Conservation (phyloP, 2,113 vertebrate species). For the Seriola aureovittata region DNA sequence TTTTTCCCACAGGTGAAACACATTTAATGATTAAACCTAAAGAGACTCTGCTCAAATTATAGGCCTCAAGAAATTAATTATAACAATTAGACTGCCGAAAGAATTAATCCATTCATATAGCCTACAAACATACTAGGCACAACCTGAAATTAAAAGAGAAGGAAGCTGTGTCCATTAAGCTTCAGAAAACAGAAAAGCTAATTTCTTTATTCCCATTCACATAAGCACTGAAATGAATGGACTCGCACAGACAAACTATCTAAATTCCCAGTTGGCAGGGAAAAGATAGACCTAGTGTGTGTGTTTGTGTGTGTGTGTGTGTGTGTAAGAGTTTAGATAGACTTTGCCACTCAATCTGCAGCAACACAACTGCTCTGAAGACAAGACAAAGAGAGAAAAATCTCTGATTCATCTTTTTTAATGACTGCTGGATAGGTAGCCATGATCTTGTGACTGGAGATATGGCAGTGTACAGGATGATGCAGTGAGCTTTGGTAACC, state of each 20-base stretch:
- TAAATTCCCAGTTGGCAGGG: too few species aligned
- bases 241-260: not conserved
- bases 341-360: too few species aligned
- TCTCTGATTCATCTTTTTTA: too few species aligned
- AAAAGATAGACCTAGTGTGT: not conserved
- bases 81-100: not conserved
- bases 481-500: too few species aligned
- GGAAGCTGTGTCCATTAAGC: not conserved
- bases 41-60: conserved; percentile 1
- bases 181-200: too few species aligned
- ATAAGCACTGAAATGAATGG: not conserved
- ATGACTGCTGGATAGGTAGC: too few species aligned
- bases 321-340: not conserved
- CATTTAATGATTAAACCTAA: not conserved
- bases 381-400: too few species aligned
- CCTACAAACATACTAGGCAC: not conserved
- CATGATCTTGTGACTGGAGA: too few species aligned
- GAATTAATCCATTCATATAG: not conserved
- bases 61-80: conserved; percentile 6
- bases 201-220: not conserved
- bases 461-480: too few species aligned
- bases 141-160: not conserved
- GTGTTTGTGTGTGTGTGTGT: too few species aligned
- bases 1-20: not conserved
- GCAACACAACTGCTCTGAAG: too few species aligned